Base-by-base conservation (phyloP, 2,888 invertebrate species). In the Pachymerium ferrugineum region DNA sequence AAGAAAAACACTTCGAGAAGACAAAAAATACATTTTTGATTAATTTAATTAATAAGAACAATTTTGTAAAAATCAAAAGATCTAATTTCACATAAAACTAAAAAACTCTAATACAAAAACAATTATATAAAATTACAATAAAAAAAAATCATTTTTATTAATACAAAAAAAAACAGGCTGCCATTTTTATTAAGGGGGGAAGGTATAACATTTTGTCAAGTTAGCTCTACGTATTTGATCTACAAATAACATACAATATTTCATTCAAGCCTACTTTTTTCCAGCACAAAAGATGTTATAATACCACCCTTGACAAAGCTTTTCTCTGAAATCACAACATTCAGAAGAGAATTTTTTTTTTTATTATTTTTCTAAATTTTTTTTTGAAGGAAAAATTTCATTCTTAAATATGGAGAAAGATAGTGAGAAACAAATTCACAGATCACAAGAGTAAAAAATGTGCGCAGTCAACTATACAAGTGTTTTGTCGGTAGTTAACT, bases 361-460 rank as follows among this genome's bases (percentile, higher is more conserved):
- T 1, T 16, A 42, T 42, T 42, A 14, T 16, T n/a, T n/a, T n/a
- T n/a, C n/a, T n/a, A n/a, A n/a, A n/a, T n/a, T n/a, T n/a, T n/a
- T n/a, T n/a, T n/a, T n/a, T n/a, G n/a, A n/a, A n/a, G n/a, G n/a
- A n/a, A n/a, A n/a, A n/a, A n/a, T n/a, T n/a, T n/a, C n/a, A n/a
- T n/a, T n/a, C n/a, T 42, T 42, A 42, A 42, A 42, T 42, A 42
- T 42, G 19, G n/a, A 19, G 16, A n/a, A 19, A 42, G 42, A 42
- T 14, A n/a, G 1, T 8, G 10, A 42, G 42, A 42, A 42, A 42
- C 19, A 42, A 42, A 14, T 1, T 42, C 42, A 42, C 42, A n/a
- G n/a, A 42, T 42, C 42, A 42, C 42, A n/a, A 42, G 42, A 42
- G 70, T 70, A 70, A 31, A 70, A 70, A 70, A 70, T 30, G 12